These are phyloP conservation scores for Tetragonula clypearis DNA, from an alignment of 1,140 invertebrate genomes.

Conservation along the genomic window DNA sequence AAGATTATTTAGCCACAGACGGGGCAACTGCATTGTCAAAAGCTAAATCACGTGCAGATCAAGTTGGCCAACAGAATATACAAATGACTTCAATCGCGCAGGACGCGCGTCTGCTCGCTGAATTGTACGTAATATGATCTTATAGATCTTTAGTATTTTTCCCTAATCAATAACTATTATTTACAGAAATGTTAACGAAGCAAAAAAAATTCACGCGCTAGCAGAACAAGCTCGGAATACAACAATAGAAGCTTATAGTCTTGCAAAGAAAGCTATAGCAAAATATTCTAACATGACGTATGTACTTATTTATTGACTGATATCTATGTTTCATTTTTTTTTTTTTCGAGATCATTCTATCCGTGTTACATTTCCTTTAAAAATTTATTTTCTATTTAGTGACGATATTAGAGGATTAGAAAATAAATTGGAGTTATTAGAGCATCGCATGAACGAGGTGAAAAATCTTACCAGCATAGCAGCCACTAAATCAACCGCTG, in stretches of 20 bases:
- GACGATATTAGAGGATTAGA: constrained; percentile 86
- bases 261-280: constrained; percentile 90
- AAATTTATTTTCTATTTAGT: constrained; percentile 75
- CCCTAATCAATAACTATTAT: not conserved
- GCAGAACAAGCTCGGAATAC: constrained; percentile 92
- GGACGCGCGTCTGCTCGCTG: constrained; percentile 90
- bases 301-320: constrained; percentile 31
- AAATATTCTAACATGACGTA: constrained; percentile 91
- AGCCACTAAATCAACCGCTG: constrained; percentile 86
- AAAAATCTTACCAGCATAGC: constrained; percentile 88
- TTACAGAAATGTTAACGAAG: constrained; percentile 86
- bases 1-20: constrained; percentile 90
- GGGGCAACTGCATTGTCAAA: constrained; percentile 89
- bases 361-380: not conserved
- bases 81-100: constrained; percentile 95
- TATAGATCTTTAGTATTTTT: not conserved
- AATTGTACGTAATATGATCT: constrained; percentile 83
- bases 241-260: constrained; percentile 89
- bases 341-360: not conserved
- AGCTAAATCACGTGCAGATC: constrained; percentile 90
- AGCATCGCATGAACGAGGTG: constrained; percentile 81
- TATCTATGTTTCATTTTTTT: too few species aligned
- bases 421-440: constrained; percentile 84
- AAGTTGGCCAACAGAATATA: constrained; percentile 94
- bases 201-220: constrained; percentile 88